Conservation (phyloP, 2,113 vertebrate species). For the Sebastes schlegelii region DNA sequence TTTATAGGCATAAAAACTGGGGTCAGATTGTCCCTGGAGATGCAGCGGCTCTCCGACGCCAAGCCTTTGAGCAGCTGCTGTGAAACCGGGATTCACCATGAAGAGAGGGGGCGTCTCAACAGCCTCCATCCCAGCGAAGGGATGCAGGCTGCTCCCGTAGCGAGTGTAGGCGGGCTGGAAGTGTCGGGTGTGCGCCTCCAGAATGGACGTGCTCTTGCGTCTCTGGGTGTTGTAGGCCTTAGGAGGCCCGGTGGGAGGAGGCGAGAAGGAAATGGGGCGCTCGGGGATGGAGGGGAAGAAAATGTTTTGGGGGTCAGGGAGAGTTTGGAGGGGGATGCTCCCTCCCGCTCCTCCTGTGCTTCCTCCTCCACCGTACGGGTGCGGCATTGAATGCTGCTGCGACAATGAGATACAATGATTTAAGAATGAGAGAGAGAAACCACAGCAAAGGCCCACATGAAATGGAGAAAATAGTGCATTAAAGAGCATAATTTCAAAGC, state of each 20-base stretch:
- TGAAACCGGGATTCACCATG: conserved; percentile 84
- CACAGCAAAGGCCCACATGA: conserved; percentile 57
- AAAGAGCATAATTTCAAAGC: conserved; percentile 21
- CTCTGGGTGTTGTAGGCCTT: conserved; percentile 92
- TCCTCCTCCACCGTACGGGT: conserved; percentile 84
- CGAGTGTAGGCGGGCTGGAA: conserved; percentile 92
- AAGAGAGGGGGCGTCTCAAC: conserved; percentile 69
- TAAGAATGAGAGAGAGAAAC: conserved; percentile 74
- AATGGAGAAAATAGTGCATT: conserved; percentile 40
- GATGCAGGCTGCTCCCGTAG: conserved; percentile 89
- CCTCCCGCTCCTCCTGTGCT: conserved; percentile 80
- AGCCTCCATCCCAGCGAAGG: conserved; percentile 84
- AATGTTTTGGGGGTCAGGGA: conserved; percentile 89
- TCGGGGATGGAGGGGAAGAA: conserved; percentile 95
- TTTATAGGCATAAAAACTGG: conserved; percentile 84
- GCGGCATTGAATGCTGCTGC: conserved; percentile 91
- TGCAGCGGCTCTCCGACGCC: conserved; percentile 88
- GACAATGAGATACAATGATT: conserved; percentile 96
- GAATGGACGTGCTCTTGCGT: conserved; percentile 97
- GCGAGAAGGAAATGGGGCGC: conserved; percentile 95
- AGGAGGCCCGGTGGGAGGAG: conserved; percentile 92
- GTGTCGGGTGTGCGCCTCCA: conserved; percentile 95
- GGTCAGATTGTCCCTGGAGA: conserved; percentile 84
- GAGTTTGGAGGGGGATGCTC: conserved; percentile 78
- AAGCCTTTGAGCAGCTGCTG: conserved; percentile 86